Evolutionary conservation across 2,888 invertebrate species (phyloP).

Genomic region (Rapana venosa): DNA sequence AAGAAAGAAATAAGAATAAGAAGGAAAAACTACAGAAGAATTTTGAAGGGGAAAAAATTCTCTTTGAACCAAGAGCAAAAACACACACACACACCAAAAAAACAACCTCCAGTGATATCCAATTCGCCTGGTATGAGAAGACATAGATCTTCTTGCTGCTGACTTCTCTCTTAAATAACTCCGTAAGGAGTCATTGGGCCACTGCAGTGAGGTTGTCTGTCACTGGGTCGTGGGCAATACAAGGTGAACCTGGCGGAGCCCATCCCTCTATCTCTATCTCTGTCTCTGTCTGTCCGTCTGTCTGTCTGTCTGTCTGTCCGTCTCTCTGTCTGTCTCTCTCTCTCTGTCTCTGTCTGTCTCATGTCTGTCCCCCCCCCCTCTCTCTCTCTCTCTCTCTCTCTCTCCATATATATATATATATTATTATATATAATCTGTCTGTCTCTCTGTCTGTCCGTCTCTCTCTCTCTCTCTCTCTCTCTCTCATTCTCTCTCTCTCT

Average conservation of each 20-base stretch:
- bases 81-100: too few species aligned
- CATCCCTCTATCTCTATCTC: neutral
- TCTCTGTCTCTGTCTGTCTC: neutral
- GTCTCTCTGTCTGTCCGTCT: neutral
- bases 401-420: too few species aligned
- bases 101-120: neutral
- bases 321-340: neutral
- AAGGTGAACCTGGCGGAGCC: neutral
- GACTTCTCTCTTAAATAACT: too few species aligned
- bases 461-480: conserved; percentile 1
- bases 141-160: too few species aligned
- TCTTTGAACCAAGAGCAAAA: too few species aligned
- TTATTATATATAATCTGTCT: too few species aligned
- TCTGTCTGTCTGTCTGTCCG: neutral
- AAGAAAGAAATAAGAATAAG: neutral
- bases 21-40: neutral
- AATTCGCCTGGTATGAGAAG: too few species aligned
- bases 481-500: neutral
- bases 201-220: too few species aligned
- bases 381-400: too few species aligned
- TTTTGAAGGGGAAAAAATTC: neutral
- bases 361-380: neutral
- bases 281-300: neutral
- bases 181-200: too few species aligned
- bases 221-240: too few species aligned